A percentile compares a stretch with the other conserved stretches of the same genome.
Conservation (phyloP, 2,797 vertebrate genomes). For the Sebastes trivittatus region DNA sequence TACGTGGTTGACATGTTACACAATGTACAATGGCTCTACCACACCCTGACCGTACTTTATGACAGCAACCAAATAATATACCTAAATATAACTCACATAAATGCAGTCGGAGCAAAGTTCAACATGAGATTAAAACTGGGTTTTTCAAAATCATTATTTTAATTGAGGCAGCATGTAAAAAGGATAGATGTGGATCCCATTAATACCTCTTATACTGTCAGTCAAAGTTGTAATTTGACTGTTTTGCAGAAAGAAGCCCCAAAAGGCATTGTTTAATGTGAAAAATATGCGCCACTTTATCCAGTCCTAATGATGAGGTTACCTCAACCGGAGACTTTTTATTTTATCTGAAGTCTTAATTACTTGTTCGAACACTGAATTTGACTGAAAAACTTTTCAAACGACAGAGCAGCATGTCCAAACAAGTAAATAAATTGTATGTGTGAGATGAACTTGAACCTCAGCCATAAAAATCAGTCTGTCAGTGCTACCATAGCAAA, state of each 20-base stretch:
- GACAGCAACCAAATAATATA: not conserved
- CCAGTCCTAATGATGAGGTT: not conserved
- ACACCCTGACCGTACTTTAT: not conserved
- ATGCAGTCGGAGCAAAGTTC: conserved; percentile 61
- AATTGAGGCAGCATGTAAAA: not conserved
- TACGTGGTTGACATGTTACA: not conserved
- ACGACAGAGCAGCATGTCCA: not conserved
- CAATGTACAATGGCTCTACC: not conserved
- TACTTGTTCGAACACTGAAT: not conserved
- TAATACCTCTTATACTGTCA: not conserved
- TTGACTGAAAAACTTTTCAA: not conserved
- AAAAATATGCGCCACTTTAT: not conserved
- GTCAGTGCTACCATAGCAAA: not conserved
- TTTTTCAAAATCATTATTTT: not conserved
- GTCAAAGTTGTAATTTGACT: not conserved
- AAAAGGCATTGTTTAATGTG: not conserved
- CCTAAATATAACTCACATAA: not conserved
- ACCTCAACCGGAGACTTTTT: not conserved
- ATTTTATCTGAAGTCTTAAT: not conserved
- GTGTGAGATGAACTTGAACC: not conserved
- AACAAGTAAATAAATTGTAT: not conserved
- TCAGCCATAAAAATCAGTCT: not conserved
- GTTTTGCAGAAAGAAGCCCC: not conserved
- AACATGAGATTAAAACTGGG: conserved; percentile 39
- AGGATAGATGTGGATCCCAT: not conserved